These are phyloP conservation scores for Drosophila bocqueti DNA, from an alignment of 1,140 invertebrate species.

Conservation along the genomic window DNA sequence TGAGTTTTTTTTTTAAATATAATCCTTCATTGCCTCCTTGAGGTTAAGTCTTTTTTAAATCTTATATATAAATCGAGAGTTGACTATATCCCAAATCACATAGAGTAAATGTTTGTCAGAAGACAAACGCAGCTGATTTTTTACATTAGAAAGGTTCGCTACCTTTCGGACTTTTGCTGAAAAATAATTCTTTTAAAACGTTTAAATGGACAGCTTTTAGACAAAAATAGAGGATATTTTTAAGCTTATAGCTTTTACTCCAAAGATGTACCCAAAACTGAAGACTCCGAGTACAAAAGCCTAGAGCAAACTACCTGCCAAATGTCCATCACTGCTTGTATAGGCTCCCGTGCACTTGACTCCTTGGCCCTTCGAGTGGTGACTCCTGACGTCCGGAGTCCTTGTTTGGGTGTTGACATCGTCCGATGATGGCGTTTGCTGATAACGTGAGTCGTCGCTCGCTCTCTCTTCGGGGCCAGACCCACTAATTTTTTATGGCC, in stretches of 20 bases:
- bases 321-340: constrained; percentile 19
- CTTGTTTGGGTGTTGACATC: constrained; percentile 70
- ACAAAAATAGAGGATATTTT: neutral
- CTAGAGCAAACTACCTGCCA: neutral
- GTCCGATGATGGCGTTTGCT: constrained; percentile 77
- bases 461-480: constrained; percentile 44
- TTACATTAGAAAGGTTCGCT: no score
- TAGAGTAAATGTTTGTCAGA: no score
- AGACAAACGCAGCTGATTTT: no score
- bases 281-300: neutral
- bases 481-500: constrained; percentile 78
- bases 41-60: no score
- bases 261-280: neutral
- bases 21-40: no score
- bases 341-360: constrained; percentile 60
- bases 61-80: no score
- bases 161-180: no score
- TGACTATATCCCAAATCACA: no score
- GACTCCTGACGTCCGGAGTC: constrained; percentile 20
- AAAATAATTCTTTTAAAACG: neutral
- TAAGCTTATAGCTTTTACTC: no score
- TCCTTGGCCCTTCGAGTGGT: constrained; percentile 24
- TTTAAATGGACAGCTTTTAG: no score
- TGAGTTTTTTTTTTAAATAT: no score
- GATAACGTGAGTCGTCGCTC: constrained; percentile 63